phyloP scores from a whole-genome alignment of 2,888 invertebrate species.

The Cetonia aurata region DNA sequence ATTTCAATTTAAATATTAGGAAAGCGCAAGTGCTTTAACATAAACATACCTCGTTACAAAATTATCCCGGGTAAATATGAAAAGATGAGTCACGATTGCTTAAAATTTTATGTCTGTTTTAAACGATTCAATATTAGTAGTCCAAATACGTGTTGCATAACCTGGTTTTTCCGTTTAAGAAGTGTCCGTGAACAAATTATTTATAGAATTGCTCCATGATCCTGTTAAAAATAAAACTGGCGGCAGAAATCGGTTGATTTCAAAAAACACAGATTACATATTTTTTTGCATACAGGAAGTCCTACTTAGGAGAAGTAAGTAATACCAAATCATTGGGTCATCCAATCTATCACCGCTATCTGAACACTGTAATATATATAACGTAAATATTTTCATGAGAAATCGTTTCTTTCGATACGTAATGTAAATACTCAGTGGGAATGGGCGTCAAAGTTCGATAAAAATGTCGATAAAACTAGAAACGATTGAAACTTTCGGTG shows the following conservation, averaged over 20 bases:
- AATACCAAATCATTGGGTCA: no score
- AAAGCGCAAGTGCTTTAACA: no score
- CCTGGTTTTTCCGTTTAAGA: background rate
- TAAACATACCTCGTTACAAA: background rate
- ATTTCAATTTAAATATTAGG: no score
- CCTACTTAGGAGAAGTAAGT: no score
- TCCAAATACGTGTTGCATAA: conserved; percentile 21
- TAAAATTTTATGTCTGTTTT: background rate
- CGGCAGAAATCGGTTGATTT: no score
- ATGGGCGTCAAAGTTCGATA: conserved; percentile 1
- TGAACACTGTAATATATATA: no score
- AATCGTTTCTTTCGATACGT: conserved; percentile 13
- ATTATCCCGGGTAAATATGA: background rate
- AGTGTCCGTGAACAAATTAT: background rate
- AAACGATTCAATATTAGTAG: conserved; percentile 8
- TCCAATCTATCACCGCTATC: no score
- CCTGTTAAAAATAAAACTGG: background rate
- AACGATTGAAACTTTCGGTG: conserved; percentile 4
- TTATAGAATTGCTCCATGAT: background rate
- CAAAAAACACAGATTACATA: no score
- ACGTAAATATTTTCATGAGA: conserved; percentile 16
- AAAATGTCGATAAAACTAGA: conserved; percentile 3
- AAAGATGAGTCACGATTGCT: background rate
- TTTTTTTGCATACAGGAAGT: no score
- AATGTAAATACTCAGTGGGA: conserved; percentile 1